Percentiles rank a stretch among this genome's conserved stretches.
phyloP scores from a whole-genome alignment of 2,797 vertebrate genomes.

The Arctocebus calabarensis region DNA sequence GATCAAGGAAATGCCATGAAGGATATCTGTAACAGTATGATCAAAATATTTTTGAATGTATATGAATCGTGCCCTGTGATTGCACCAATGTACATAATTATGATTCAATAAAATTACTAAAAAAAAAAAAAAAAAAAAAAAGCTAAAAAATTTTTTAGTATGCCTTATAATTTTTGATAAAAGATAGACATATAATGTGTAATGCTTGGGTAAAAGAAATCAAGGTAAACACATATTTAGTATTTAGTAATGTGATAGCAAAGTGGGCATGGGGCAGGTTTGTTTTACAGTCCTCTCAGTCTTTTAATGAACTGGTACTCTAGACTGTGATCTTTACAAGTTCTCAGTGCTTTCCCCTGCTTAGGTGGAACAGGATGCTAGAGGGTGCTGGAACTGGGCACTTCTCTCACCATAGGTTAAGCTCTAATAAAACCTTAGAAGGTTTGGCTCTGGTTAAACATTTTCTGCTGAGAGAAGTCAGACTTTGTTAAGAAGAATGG shows the following conservation, averaged over 20 bases:
- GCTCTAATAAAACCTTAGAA: not conserved
- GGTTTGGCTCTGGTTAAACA: not conserved
- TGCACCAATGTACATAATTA: too few species aligned
- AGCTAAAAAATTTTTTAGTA: not conserved
- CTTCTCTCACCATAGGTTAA: not conserved
- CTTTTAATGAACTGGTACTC: not conserved
- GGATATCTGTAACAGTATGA: too few species aligned
- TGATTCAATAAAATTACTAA: too few species aligned
- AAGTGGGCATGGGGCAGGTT: not conserved
- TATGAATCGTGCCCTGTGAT: too few species aligned
- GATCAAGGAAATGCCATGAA: too few species aligned
- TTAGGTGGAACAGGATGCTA: not conserved
- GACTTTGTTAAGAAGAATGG: not conserved
- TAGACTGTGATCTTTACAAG: not conserved
- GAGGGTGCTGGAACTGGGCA: not conserved
- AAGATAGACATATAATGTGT: not conserved
- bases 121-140: too few species aligned
- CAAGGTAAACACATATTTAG: not conserved
- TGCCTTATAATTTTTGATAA: not conserved
- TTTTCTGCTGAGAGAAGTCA: not conserved
- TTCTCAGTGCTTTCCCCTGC: not conserved
- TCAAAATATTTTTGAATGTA: too few species aligned
- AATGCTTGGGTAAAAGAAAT: not conserved
- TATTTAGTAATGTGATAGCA: not conserved
- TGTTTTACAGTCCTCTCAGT: not conserved